phyloP scores from a whole-genome alignment of 2,888 invertebrate genomes.

The Achlya flavicornis region DNA sequence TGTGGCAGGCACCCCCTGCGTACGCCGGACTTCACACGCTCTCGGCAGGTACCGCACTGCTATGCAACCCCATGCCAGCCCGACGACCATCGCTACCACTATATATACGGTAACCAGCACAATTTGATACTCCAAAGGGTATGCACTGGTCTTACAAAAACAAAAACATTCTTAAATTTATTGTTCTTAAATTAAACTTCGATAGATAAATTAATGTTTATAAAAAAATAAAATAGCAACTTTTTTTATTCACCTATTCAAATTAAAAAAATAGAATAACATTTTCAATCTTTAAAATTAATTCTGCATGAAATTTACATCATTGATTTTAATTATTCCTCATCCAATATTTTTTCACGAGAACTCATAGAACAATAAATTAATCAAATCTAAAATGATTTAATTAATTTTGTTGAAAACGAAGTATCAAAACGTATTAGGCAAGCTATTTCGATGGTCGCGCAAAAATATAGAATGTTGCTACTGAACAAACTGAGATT shows the following conservation, averaged over 20 bases:
- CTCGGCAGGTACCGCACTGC: slow-evolving; percentile 52
- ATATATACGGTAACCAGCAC: slow-evolving; percentile 29
- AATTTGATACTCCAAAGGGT: slow-evolving; percentile 30
- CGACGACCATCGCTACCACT: slow-evolving; percentile 27
- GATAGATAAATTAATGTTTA: no score
- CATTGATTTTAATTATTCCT: no score
- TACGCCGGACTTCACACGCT: slow-evolving; percentile 83
- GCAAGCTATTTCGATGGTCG: slow-evolving; percentile 55
- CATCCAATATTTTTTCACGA: no score
- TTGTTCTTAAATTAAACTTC: no score
- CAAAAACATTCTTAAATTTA: not conserved
- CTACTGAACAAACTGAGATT: slow-evolving; percentile 60
- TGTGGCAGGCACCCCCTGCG: slow-evolving; percentile 64
- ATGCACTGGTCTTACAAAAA: not conserved
- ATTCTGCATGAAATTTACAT: no score
- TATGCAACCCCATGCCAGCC: slow-evolving; percentile 37
- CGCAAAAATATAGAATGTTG: slow-evolving; percentile 47
- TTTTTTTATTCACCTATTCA: no score
- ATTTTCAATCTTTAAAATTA: no score
- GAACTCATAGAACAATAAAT: no score
- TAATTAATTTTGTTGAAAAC: not conserved
- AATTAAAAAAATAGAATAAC: no score
- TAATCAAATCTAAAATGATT: no score
- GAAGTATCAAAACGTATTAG: slow-evolving; percentile 54
- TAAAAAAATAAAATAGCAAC: no score